Base-by-base conservation (phyloP, 2,888 invertebrate genomes). In the Stenodema calcarata region DNA sequence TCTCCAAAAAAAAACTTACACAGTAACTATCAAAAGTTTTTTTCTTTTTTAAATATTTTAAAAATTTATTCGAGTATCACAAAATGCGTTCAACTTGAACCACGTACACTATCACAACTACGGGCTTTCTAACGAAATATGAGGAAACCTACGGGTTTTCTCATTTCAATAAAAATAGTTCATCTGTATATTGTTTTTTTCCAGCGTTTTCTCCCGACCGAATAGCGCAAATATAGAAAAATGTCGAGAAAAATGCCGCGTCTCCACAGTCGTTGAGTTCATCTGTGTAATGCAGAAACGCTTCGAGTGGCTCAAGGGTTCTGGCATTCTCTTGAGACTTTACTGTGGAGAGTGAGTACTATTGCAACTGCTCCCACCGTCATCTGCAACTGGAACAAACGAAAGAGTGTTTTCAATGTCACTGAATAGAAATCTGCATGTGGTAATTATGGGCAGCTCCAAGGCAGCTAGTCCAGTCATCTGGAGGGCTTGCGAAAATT, bases 21-120 rank as follows among this genome's bases (percentile, higher is more conserved):
- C 35, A 28, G 16, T 35, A n/a, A n/a, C 76, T 76, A 76, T 12
- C 41, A 16, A 76, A 41, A 41, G 28, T 28, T 12, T 6, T 70
- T 78, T 78, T 62, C 7, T 27, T 2, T 73, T 78, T 78, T 62
- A 62, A 62, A 62, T 62, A 62, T 23, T 62, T 23, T 23, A 62
- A 82, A 82, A 44, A 12, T 76, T 44, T 78, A 80, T 80, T 54
- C 84, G 84, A 84, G 73, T 84, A 84, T 84, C 84, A 84, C 84
- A 84, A 84, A 84, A 84, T 75, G 84, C 84, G 84, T 70, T 84
- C 84, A 44, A 84, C 35, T 27, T 41, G 84, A 84, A 84, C 84
- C 70, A 41, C 69, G 44, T 44, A 73, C 73, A 54, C 84, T 84
- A 84, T 84, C 84, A 84, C 84, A 75, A 84, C 42, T 82, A 80